phyloP scores from a whole-genome alignment of 2,888 invertebrate genomes.

The Exocentrus adspersus region DNA sequence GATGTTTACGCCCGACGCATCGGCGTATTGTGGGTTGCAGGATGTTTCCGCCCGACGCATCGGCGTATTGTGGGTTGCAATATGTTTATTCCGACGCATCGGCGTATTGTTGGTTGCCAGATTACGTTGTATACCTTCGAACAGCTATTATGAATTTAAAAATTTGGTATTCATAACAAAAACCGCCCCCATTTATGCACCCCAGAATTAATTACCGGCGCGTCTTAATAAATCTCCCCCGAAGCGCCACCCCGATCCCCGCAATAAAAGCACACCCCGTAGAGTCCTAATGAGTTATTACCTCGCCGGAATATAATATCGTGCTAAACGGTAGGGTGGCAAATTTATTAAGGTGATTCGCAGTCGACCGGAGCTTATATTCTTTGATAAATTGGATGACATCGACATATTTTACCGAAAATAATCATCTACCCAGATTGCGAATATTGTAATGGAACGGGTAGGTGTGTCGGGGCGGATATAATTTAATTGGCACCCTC shows the following conservation, averaged over 20 bases:
- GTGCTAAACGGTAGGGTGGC: slow-evolving; percentile 12
- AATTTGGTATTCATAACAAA: background rate
- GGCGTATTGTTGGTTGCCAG: no score
- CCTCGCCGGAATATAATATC: slow-evolving; percentile 26
- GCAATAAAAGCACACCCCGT: slow-evolving; percentile 20
- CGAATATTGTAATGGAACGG: slow-evolving; percentile 17
- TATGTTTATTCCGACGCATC: no score
- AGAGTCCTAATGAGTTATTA: slow-evolving; percentile 23
- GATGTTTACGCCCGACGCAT: no score
- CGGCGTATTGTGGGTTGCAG: no score
- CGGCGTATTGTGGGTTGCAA: no score
- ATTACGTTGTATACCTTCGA: no score
- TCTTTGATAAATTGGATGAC: slow-evolving; percentile 23
- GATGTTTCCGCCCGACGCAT: no score
- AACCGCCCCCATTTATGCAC: slow-evolving; percentile 5
- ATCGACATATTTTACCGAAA: slow-evolving; percentile 28
- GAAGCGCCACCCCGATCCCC: background rate
- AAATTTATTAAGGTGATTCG: slow-evolving; percentile 28
- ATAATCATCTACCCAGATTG: slow-evolving; percentile 24
- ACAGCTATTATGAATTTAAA: no score
- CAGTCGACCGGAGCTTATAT: slow-evolving; percentile 22
- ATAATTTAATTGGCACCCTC: slow-evolving; percentile 1
- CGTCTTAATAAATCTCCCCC: slow-evolving; percentile 16
- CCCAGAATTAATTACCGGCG: slow-evolving; percentile 13
- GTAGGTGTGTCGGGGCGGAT: background rate